Base-by-base conservation (phyloP, 2,113 vertebrate species). In the Litocranius walleri region DNA sequence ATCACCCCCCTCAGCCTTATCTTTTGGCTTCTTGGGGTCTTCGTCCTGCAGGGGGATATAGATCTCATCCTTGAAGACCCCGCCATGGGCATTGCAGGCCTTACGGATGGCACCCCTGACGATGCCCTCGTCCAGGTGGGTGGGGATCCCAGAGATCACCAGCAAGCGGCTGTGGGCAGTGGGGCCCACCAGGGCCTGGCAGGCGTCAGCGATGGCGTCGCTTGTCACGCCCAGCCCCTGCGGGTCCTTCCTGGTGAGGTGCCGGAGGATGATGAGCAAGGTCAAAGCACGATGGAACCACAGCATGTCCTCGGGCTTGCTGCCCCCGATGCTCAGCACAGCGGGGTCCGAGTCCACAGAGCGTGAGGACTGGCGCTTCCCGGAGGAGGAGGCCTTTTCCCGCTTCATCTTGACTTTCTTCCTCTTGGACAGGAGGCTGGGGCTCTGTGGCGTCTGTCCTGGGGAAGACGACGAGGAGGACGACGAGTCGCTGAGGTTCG, bases 391-490 rank as follows among this genome's bases (percentile, higher is more conserved):
- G 0, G 99, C 99, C 96, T 99, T 99, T n/a, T 99, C 99, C 5
- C 99, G 98, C 98, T 99, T 99, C 99, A 99, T 99, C 98, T 99
- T 99, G 48, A 99, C 99, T 94, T 99, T 99, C 90, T 99, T 99
- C 85, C 99, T 99, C 98, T 99, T 99, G 4, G 99, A 99, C 14
- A 99, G 98, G 95, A 99, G 99, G 97, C 99, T 99, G 2, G 99
- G 99, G 98, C 99, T 99, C 98, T 99, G 99, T 0, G 99, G 99
- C 0, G 99, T 99, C 98, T 99, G 99, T 30, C 99, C 99, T 0
- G 99, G 99, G 21, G 99, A 99, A 1, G 99, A 99, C 0, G 99
- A 99, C 0, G 99, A 99, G 0, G 99, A 99, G 0, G 99, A 99
- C 0, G 99, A 99, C 0, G 99, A 99, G 97, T 99, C 99, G 5